Evolutionary conservation across 1,140 invertebrate species (phyloP).

Genomic region (Cecropterus lyciades): DNA sequence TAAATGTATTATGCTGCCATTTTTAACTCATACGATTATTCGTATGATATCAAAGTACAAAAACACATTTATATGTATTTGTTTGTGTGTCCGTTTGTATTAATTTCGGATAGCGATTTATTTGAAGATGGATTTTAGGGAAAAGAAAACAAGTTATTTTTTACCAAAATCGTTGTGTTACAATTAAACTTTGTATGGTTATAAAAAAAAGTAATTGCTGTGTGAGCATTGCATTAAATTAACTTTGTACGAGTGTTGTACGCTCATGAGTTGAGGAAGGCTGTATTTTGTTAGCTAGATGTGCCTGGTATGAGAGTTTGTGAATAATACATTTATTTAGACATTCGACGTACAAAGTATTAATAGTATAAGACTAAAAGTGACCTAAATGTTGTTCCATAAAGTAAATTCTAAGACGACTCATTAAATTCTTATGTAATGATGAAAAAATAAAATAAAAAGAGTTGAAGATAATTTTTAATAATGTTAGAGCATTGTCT

Average conservation of each 20-base stretch:
- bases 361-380: constrained; percentile 23
- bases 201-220: constrained; percentile 3
- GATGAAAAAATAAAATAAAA: too few species aligned
- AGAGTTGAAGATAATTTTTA: neutral
- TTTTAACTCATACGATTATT: too few species aligned
- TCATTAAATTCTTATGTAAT: constrained; percentile 12
- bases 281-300: constrained; percentile 66
- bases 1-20: too few species aligned
- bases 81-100: too few species aligned
- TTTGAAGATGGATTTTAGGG: too few species aligned
- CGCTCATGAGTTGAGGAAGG: constrained; percentile 42
- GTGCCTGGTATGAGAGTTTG: constrained; percentile 60
- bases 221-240: neutral
- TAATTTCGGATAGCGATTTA: too few species aligned
- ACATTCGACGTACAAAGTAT: constrained; percentile 24
- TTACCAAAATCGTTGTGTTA: too few species aligned
- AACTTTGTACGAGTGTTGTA: constrained; percentile 17
- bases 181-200: too few species aligned
- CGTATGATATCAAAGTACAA: too few species aligned
- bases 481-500: neutral
- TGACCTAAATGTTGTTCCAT: constrained; percentile 16
- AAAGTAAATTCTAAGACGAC: constrained; percentile 13
- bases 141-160: too few species aligned
- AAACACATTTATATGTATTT: too few species aligned
- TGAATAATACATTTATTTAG: constrained; percentile 40